Conservation (phyloP, 2,888 invertebrate species). For the Hipparchia sbordonii region DNA sequence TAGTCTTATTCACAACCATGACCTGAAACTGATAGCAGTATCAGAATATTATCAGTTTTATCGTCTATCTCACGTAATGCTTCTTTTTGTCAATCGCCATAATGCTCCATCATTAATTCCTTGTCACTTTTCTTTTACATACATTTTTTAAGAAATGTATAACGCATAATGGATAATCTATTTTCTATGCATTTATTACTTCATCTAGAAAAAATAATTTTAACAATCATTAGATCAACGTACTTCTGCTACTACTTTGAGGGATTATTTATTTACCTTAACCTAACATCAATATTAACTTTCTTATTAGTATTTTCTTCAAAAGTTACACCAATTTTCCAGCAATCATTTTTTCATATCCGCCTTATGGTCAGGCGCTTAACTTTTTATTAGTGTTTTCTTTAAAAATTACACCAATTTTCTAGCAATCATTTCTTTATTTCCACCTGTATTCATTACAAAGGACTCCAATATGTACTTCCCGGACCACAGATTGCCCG, state of each 20-base stretch:
- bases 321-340: conserved; percentile 13
- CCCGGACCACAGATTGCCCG: conserved; percentile 48
- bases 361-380: conserved; percentile 3
- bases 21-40: neutral
- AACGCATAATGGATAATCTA: no score
- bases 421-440: conserved; percentile 23
- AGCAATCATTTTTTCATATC: conserved; percentile 24
- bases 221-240: neutral
- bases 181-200: no score
- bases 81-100: no score
- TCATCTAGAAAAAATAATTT: neutral
- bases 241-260: no score
- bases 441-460: conserved; percentile 33
- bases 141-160: no score
- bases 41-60: neutral
- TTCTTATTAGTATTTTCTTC: conserved; percentile 35
- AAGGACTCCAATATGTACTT: conserved; percentile 28
- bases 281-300: conserved; percentile 3
- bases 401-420: conserved; percentile 14
- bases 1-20: neutral
- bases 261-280: neutral
- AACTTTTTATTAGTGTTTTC: conserved; percentile 36
- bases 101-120: no score
- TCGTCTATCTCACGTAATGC: neutral
- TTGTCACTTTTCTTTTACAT: no score